Base-by-base conservation (phyloP, 2,113 vertebrate genomes). In the Vicugna pacos region DNA sequence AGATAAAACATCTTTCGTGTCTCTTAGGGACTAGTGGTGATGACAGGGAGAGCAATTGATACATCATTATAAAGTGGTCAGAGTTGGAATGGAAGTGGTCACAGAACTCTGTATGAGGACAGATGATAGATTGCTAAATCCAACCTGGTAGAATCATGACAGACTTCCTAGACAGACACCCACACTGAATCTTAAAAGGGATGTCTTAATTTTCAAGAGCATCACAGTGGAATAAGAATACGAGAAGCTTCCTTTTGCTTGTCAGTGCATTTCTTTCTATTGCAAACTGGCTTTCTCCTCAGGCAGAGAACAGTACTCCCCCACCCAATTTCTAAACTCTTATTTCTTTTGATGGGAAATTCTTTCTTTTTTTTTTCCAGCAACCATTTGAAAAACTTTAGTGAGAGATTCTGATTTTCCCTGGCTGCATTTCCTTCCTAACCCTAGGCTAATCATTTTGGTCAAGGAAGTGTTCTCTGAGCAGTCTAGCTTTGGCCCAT, bases 381-480 rank as follows among this genome's bases (percentile, higher is more conserved):
- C 15, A 77, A 32, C 11, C 6, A 77, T 67, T 17, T 60, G 58
- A 92, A 93, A 95, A 77, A 20, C 35, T 17, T 8, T 28, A 22
- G 2, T 8, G 11, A 77, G 79, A 91, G 13, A 50, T 80, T 70
- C 22, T 69, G 7, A 42, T 30, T 72, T 88, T 22, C 22, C 19
- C 88, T 6, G 15, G 10, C 76, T 88, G 35, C 46, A 46, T 77
- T 85, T 90, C 20, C 80, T 95, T 84, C 38, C 19, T 69, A 94
- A 56, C 13, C 2, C 0, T 52, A 19, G 4, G n/a, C 19, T 16
- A 94, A 2, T 85, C 15, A 70, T 56, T 95, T 81, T 77, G 85
- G 42, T n/a, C 12, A 35, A 92, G 30, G n/a, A 85, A 58, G 24
- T n/a, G 2, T 56, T 92, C 62, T 86, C 75, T 54, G 30, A 20